Conservation (phyloP, 2,888 invertebrate genomes). For the Amblyteles armatorius region DNA sequence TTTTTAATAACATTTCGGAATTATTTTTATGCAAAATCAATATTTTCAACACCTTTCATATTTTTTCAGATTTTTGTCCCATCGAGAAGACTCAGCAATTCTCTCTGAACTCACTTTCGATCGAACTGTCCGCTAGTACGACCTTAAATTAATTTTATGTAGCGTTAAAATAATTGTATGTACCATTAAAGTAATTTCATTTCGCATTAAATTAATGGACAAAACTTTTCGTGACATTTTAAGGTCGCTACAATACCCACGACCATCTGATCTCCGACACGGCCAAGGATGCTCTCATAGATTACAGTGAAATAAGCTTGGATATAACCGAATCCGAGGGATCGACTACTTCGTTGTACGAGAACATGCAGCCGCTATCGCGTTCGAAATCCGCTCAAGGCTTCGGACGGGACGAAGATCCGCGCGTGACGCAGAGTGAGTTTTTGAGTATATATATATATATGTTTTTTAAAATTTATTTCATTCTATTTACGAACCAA, state of each 20-base stretch:
- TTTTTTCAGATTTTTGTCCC: too few species aligned
- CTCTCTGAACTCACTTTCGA: too few species aligned
- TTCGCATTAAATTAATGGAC: not conserved
- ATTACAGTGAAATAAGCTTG: conserved; percentile 71
- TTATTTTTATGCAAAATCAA: too few species aligned
- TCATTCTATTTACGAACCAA: conserved; percentile 26
- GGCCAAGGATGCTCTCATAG: conserved; percentile 65
- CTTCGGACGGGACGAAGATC: conserved; percentile 63
- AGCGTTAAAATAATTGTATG: too few species aligned
- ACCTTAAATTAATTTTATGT: too few species aligned
- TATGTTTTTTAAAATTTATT: not conserved
- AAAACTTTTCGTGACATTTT: not conserved
- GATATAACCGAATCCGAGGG: conserved; percentile 70
- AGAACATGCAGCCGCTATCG: conserved; percentile 73
- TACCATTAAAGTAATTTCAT: too few species aligned
- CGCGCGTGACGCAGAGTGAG: conserved; percentile 66
- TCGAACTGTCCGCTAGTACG: too few species aligned
- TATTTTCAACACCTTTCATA: too few species aligned
- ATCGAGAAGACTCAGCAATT: too few species aligned
- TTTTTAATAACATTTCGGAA: too few species aligned
- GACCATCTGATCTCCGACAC: conserved; percentile 74
- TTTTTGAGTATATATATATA: not conserved
- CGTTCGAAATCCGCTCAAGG: conserved; percentile 71
- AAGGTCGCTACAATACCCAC: conserved; percentile 73
- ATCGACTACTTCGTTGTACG: conserved; percentile 73